A percentile compares a stretch with the other conserved stretches of the same genome.
These are phyloP conservation scores for Columbina picui DNA, from an alignment of 2,113 vertebrate genomes.

Conservation along the genomic window DNA sequence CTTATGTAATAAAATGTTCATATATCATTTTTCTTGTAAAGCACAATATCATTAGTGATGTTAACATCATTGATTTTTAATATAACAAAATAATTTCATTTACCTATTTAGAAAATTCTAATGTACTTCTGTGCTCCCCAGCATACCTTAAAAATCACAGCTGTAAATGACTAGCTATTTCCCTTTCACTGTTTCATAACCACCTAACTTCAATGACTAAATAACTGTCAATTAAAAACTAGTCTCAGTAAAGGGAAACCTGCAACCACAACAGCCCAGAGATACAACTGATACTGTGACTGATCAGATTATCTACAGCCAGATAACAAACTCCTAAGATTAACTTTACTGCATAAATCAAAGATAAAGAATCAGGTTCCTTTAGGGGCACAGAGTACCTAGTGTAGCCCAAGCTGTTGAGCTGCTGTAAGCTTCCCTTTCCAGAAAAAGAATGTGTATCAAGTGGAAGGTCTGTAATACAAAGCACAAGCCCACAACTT, in stretches of 20 bases:
- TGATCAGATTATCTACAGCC: not conserved
- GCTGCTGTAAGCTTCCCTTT: not conserved
- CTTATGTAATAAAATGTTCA: not conserved
- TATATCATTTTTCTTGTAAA: not conserved
- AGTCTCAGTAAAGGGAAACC: not conserved
- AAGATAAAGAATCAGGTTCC: not conserved
- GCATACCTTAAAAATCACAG: not conserved
- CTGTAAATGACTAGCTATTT: not conserved
- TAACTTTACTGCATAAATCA: not conserved
- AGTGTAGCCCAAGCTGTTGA: not conserved
- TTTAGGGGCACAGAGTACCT: not conserved
- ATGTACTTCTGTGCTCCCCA: not conserved
- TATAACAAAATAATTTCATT: not conserved
- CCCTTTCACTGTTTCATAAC: not conserved
- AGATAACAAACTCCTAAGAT: not conserved
- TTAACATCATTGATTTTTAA: not conserved
- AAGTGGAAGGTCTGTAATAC: fast-evolving
- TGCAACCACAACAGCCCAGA: not conserved
- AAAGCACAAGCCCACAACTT: not conserved
- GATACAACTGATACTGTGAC: not conserved
- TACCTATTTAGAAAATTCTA: not conserved
- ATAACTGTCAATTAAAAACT: not conserved
- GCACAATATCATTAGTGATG: not conserved
- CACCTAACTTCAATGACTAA: not conserved
- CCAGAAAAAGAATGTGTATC: not conserved